Base-by-base conservation (phyloP, 2,113 vertebrate species). In the Speoplatyrhinus poulsoni region DNA sequence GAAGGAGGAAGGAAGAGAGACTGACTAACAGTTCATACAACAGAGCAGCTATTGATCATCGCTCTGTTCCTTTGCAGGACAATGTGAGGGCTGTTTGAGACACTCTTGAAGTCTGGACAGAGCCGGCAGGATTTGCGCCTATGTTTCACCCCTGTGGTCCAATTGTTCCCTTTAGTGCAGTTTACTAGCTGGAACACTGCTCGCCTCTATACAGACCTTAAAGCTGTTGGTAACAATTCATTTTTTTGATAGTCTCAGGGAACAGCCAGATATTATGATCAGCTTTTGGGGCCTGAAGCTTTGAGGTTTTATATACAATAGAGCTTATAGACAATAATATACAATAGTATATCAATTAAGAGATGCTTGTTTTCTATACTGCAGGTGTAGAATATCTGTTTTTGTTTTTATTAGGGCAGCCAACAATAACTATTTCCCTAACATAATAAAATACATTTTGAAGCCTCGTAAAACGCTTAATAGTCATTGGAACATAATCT, bases 41-140 rank as follows among this genome's bases (percentile, higher is more conserved):
- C 91, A 91, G 82, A 88, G 86, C 74, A 33, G 81, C 89, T 89
- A 91, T 91, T 93, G 89, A 92, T 93, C 90, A 86, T 82, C 32
- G 75, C 78, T 77, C 77, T 41, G 16, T 83, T 81, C 79, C 85
- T 85, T 77, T 76, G 81, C 76, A 1, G 81, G 82, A 92, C 88
- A 86, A 85, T 87, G 87, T 82, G 82, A 79, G 75, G 75, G 84
- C 77, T 88, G 89, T 90, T 86, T 85, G 15, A 67, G 72, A 81
- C 79, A 72, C 32, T 74, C 83, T 77, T 90, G 85, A 88, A 90
- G 85, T 91, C 82, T 69, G 76, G 85, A 89, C 83, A 73, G 84
- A 84, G 84, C 75, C 76, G 61, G 76, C 70, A 79, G 82, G 76
- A 82, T 90, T 83, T 84, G 80, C 82, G 80, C 79, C 83, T 83